phyloP scores from a whole-genome alignment of 2,888 invertebrate genomes.

The Xestoiulus laeticollis region DNA sequence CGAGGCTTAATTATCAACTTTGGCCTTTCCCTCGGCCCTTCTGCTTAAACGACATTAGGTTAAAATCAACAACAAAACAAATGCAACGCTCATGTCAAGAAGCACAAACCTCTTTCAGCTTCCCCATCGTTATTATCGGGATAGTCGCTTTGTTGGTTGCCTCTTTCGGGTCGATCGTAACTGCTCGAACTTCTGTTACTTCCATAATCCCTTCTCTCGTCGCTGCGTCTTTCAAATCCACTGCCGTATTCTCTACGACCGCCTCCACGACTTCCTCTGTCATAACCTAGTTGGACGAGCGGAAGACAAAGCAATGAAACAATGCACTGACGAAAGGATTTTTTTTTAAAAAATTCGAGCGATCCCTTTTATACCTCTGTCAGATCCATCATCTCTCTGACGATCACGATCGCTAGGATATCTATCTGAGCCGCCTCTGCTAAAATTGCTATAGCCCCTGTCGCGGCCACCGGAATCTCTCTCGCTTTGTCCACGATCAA shows the following conservation, averaged over 20 bases:
- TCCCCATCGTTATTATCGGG: not conserved
- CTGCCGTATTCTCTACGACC: slow-evolving; percentile 59
- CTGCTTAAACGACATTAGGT: not conserved
- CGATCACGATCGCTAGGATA: not conserved
- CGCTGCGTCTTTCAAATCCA: slow-evolving; percentile 56
- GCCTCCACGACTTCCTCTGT: slow-evolving; percentile 58
- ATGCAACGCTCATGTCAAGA: not conserved
- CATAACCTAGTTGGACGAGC: slow-evolving; percentile 51
- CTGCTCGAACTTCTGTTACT: slow-evolving; percentile 49
- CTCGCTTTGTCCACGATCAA: not conserved
- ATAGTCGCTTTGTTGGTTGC: not conserved
- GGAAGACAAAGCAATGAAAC: no score
- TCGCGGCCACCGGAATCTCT: not conserved
- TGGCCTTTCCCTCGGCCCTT: slow-evolving; percentile 73
- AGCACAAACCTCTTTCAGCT: not conserved
- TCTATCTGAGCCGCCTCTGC: slow-evolving; percentile 41
- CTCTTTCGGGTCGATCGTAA: slow-evolving; percentile 34
- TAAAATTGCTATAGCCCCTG: not conserved
- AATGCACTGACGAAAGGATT: not conserved
- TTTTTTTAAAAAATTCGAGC: not conserved
- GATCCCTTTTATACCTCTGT: slow-evolving; percentile 56
- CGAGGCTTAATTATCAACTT: slow-evolving; percentile 83
- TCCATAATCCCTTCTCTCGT: slow-evolving; percentile 50
- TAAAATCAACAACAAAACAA: not conserved
- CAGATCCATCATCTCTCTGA: slow-evolving; percentile 59